Evolutionary conservation across 2,888 invertebrate genomes (phyloP).

Genomic region (Eretmocerus hayati): DNA sequence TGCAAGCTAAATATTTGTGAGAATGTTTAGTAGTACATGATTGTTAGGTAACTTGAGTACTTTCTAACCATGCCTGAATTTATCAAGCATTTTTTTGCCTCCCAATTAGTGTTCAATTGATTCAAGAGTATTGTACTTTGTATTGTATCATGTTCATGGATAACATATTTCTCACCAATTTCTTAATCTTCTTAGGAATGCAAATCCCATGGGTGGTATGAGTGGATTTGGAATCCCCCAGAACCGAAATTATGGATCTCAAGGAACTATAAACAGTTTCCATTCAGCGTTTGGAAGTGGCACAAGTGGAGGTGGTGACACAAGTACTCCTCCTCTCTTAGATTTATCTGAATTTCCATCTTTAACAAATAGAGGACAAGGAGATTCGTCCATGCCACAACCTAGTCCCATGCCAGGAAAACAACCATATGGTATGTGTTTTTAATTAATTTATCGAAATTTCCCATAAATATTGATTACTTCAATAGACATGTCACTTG

Average conservation of each 20-base stretch:
- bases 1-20: too few relatives aligned
- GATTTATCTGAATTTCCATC: conserved; percentile 92
- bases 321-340: conserved; percentile 76
- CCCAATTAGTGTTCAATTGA: too few relatives aligned
- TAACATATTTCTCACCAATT: too few relatives aligned
- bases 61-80: too few relatives aligned
- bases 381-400: conserved; percentile 70
- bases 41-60: too few relatives aligned
- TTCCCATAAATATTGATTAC: too few relatives aligned
- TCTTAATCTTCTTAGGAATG: conserved; percentile 52
- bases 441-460: too few relatives aligned
- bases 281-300: conserved; percentile 71
- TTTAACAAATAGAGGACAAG: conserved; percentile 77
- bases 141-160: too few relatives aligned
- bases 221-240: conserved; percentile 60
- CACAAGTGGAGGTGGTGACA: conserved; percentile 55
- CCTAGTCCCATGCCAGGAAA: conserved; percentile 81
- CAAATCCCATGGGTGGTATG: conserved; percentile 56
- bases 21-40: too few relatives aligned
- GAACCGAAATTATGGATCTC: conserved; percentile 51
- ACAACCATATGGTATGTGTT: conserved; percentile 79
- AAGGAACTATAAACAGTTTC: conserved; percentile 54
- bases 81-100: too few relatives aligned
- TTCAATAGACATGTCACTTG: too few relatives aligned
- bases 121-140: too few relatives aligned